Percentiles rank a stretch among this genome's conserved stretches.
These are phyloP conservation scores for Megaleporinus macrocephalus DNA, from an alignment of 2,113 vertebrate species.

Conservation along the genomic window DNA sequence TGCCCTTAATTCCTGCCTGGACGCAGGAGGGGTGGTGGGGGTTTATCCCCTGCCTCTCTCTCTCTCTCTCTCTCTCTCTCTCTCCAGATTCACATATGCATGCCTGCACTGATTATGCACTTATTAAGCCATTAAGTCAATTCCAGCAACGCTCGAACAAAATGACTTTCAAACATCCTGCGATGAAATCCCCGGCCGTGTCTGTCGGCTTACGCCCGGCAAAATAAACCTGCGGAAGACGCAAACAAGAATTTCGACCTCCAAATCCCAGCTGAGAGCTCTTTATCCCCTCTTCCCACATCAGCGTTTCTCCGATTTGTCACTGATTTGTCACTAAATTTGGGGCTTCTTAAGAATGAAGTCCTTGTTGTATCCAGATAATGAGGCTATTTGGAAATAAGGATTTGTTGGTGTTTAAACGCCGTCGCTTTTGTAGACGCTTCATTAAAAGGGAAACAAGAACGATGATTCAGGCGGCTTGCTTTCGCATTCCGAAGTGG, in stretches of 20 bases:
- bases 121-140: conserved; percentile 38
- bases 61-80: no score
- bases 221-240: background rate
- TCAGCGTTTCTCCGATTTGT: background rate
- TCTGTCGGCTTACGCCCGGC: background rate
- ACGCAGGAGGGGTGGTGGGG: background rate
- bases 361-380: background rate
- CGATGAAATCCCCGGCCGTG: background rate
- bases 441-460: background rate
- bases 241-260: background rate
- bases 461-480: background rate
- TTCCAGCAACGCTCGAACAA: conserved; percentile 12
- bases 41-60: background rate
- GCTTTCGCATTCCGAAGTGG: background rate
- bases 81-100: background rate
- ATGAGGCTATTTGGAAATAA: background rate
- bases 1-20: background rate
- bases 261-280: background rate
- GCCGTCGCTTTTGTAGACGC: background rate
- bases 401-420: background rate
- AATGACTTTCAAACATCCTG: conserved; percentile 21
- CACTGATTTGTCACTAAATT: background rate
- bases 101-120: background rate
- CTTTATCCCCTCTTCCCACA: background rate
- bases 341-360: background rate